A percentile compares a stretch with the other conserved stretches of the same genome.
phyloP scores from a whole-genome alignment of 2,888 invertebrate genomes.

The Heliconius ethilla region DNA sequence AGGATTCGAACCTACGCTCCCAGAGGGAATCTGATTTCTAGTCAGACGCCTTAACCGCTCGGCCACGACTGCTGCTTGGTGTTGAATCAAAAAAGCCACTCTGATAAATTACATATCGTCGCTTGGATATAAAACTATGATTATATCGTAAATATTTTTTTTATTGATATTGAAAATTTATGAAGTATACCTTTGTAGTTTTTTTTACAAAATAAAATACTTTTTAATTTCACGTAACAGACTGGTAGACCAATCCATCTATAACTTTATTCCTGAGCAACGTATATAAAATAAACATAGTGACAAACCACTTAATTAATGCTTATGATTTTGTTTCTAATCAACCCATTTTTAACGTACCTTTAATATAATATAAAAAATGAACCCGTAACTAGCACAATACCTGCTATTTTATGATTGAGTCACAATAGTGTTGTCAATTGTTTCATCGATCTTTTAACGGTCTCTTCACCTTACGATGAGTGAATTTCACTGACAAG shows the following conservation, averaged over 20 bases:
- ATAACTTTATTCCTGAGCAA: too few species aligned
- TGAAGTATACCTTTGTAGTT: too few species aligned
- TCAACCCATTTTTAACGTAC: too few species aligned
- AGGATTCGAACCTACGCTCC: conserved; percentile 95
- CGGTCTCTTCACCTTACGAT: neutral
- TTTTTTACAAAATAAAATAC: too few species aligned
- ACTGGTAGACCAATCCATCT: too few species aligned
- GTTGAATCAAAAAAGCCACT: neutral
- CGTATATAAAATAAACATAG: too few species aligned
- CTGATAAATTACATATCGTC: neutral
- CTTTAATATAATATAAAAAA: too few species aligned
- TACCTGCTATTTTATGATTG: neutral
- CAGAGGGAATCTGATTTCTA: conserved; percentile 95
- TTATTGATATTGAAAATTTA: neutral
- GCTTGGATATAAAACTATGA: neutral
- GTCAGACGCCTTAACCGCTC: conserved; percentile 95
- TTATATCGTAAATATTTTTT: neutral
- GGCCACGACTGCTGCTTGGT: conserved; percentile 86
- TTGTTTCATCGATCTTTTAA: neutral
- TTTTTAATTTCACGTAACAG: too few species aligned
- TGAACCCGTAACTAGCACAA: too few species aligned
- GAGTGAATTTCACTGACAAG: neutral
- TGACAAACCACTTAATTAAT: too few species aligned
- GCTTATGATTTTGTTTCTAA: too few species aligned
- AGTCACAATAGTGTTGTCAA: neutral